These are phyloP conservation scores for Platycnemis pennipes DNA, from an alignment of 2,888 invertebrate species.

Conservation along the genomic window DNA sequence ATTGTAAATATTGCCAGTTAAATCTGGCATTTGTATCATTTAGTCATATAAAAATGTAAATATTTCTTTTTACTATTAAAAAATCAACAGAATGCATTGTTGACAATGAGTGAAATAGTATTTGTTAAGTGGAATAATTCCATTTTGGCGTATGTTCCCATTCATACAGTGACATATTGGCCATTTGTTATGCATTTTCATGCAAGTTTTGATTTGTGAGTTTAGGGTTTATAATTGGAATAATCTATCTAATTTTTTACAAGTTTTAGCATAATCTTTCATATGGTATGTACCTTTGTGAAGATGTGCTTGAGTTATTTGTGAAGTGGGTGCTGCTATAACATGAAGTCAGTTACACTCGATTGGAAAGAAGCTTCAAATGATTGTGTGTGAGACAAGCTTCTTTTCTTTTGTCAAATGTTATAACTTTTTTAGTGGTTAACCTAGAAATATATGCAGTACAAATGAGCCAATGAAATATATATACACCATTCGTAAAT, in stretches of 20 bases:
- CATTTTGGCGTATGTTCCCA: conserved; percentile 48
- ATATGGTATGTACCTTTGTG: conserved; percentile 38
- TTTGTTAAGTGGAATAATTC: conserved; percentile 64
- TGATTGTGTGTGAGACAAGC: conserved; percentile 38
- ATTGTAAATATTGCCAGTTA: conserved; percentile 72
- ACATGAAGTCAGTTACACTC: conserved; percentile 43
- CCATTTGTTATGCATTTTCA: conserved; percentile 72
- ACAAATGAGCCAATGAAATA: conserved; percentile 63
- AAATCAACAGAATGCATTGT: conserved; percentile 69
- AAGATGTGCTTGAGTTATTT: conserved; percentile 46
- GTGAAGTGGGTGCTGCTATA: conserved; percentile 40
- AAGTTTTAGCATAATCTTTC: conserved; percentile 71
- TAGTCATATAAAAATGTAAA: conserved; percentile 69
- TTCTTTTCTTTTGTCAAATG: conserved; percentile 59
- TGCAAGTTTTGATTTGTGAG: conserved; percentile 68
- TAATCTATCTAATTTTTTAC: conserved; percentile 71
- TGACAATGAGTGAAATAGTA: conserved; percentile 70
- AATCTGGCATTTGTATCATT: conserved; percentile 67
- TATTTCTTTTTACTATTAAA: conserved; percentile 68
- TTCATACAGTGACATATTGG: conserved; percentile 70
- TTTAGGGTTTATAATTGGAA: conserved; percentile 70
- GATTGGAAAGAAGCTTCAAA: conserved; percentile 24
- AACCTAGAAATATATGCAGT: conserved; percentile 54
- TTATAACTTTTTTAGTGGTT: conserved; percentile 55
- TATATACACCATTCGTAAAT: conserved; percentile 65